phyloP scores from a whole-genome alignment of 2,113 vertebrate genomes.

The Smithornis capensis region DNA sequence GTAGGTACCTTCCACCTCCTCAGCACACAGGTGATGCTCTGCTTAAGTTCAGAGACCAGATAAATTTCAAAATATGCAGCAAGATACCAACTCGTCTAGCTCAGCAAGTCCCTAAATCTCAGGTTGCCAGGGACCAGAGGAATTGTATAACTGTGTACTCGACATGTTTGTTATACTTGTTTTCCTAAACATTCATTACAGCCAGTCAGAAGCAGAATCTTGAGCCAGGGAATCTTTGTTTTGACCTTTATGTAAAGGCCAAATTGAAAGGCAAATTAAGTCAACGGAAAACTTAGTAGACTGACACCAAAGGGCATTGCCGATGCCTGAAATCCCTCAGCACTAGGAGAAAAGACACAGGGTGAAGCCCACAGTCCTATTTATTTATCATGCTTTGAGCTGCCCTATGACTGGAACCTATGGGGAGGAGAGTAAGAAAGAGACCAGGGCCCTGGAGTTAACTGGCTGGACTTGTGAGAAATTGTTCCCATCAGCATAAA shows the following conservation, averaged over 20 bases:
- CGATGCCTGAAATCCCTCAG: neutral
- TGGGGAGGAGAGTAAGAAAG: neutral
- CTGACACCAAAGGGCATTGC: neutral
- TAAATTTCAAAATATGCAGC: neutral
- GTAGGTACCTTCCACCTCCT: neutral
- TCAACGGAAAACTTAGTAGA: neutral
- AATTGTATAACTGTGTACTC: neutral
- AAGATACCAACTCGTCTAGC: neutral
- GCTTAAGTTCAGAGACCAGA: neutral
- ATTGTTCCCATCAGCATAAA: neutral
- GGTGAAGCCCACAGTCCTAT: neutral
- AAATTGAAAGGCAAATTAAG: constrained; percentile 24
- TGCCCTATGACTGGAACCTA: neutral
- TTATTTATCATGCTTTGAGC: neutral
- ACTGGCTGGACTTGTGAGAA: neutral
- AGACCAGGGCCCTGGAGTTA: neutral
- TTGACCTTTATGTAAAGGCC: constrained; percentile 29
- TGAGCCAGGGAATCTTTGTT: neutral
- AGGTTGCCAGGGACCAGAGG: neutral
- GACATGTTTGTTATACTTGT: neutral
- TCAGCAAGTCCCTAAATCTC: neutral
- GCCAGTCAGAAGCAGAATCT: neutral
- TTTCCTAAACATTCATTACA: neutral
- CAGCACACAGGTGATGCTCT: neutral
- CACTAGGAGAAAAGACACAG: neutral